phyloP scores from a whole-genome alignment of 2,888 invertebrate genomes.

The Eremobia ochroleuca region DNA sequence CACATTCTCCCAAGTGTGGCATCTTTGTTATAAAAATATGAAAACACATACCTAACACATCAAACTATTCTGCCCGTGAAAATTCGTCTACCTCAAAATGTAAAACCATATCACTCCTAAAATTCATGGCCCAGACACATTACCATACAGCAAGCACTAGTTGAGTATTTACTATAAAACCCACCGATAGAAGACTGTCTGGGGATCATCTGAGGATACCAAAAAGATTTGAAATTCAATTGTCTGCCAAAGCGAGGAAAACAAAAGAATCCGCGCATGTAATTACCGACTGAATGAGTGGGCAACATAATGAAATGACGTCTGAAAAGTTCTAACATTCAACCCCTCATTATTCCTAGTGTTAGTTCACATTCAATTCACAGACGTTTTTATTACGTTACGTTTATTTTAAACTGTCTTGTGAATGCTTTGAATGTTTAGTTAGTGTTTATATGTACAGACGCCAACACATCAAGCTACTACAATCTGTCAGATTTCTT shows the following conservation, averaged over 20 bases:
- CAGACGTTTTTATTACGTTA: constrained; percentile 35
- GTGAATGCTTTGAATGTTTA: constrained; percentile 16
- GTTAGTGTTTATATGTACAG: not conserved
- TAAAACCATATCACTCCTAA: constrained; percentile 35
- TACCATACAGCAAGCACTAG: constrained; percentile 60
- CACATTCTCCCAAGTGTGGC: not conserved
- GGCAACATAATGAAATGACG: constrained; percentile 77
- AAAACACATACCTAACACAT: not conserved
- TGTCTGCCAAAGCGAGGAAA: constrained; percentile 79
- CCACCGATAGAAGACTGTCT: constrained; percentile 65
- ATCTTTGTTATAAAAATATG: not conserved
- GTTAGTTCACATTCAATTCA: constrained; percentile 72
- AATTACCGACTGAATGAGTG: constrained; percentile 81
- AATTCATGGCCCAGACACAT: constrained; percentile 73
- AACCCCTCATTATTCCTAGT: constrained; percentile 61
- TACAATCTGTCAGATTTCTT: no score
- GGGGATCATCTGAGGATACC: constrained; percentile 74
- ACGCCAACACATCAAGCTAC: no score
- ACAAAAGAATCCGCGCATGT: constrained; percentile 82
- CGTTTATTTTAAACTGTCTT: constrained; percentile 34
- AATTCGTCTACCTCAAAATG: constrained; percentile 30
- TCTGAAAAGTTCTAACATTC: constrained; percentile 83
- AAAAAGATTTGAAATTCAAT: constrained; percentile 81
- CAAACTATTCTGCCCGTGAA: not conserved
- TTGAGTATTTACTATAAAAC: constrained; percentile 67